Evolutionary conservation across 1,140 invertebrate genomes (phyloP).

Genomic region (Diabrotica virgifera): DNA sequence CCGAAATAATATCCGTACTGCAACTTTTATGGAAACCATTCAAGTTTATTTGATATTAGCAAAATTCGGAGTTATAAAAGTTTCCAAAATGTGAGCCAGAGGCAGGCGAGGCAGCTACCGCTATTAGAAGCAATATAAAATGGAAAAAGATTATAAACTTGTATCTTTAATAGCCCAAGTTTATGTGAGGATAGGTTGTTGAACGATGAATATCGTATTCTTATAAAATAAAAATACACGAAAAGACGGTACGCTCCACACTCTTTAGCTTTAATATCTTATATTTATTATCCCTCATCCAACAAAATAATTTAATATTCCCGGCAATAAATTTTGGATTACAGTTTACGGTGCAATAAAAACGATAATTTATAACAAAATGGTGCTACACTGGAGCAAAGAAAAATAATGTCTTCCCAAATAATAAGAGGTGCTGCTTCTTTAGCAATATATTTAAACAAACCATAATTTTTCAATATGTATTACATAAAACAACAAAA

Average conservation of each 20-base stretch:
- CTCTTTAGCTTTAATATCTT: constrained; percentile 45
- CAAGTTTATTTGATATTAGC: constrained; percentile 34
- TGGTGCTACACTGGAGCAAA: no score
- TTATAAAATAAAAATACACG: constrained; percentile 27
- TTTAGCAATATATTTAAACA: no score
- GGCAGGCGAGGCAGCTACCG: constrained; percentile 21
- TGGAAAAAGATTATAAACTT: constrained; percentile 44
- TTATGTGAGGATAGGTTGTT: constrained; percentile 40
- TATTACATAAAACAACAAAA: no score
- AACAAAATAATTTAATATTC: constrained; percentile 49
- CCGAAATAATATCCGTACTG: constrained; percentile 2
- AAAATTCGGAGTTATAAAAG: constrained; percentile 41
- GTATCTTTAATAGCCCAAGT: constrained; percentile 46
- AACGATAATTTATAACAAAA: constrained; percentile 49
- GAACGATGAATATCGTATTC: constrained; percentile 42
- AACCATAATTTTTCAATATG: no score
- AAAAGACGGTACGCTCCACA: constrained; percentile 34
- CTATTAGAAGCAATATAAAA: constrained; percentile 42
- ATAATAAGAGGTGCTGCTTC: no score
- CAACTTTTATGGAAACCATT: constrained; percentile 11
- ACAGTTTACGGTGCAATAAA: constrained; percentile 47
- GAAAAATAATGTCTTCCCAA: no score
- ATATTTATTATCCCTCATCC: constrained; percentile 44
- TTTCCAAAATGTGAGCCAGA: constrained; percentile 28
- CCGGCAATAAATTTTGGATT: constrained; percentile 48